Evolutionary conservation across 2,797 vertebrate species (phyloP), one percentile per base, ranked within the genome.

Genomic region (Rhinophrynus dorsalis): DNA sequence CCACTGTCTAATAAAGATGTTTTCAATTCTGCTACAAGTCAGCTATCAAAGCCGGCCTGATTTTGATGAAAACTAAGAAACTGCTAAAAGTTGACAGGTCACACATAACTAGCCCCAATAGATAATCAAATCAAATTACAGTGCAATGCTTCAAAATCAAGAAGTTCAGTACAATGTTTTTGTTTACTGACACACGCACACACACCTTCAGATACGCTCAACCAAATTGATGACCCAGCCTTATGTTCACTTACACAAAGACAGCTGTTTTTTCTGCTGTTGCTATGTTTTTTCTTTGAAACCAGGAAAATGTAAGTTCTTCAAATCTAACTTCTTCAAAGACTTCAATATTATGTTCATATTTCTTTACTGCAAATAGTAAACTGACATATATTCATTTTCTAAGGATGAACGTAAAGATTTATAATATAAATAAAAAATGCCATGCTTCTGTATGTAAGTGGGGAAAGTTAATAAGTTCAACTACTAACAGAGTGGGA

Each of bases 41-140:
- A 56, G 13, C 18, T 37, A 9, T n/a, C 38, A n/a, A 54, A 33
- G 29, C 33, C 33, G 51, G 18, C 9, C 9, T 9, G 18, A 18
- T 56, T 55, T 32, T 56, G 30, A 56, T 37, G 29, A 35, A 20
- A 56, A 35, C 17, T 56, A 55, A 32, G 51, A 27, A 55, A 32
- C 9, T 5, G 21, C 21, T 30, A 33, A 33, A 54, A 18, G 29
- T 37, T 56, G 32, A 29, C 32, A 37, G 3, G 32, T 1, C 32
- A 11, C 54, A 15, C 32, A 37, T 24, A 56, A 13, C 27, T 32
- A 55, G 11, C 29, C 51, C 17, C 51, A 55, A 33, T 6, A 18
- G 27, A 55, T 33, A 33, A 35, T 23, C 5, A 37, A 56, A 37
- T 35, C 30, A 56, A 18, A n/a, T n/a, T n/a, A n/a, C n/a, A n/a